These are phyloP conservation scores for Drosophila merina DNA, from an alignment of 2,888 invertebrate genomes.

Conservation along the genomic window DNA sequence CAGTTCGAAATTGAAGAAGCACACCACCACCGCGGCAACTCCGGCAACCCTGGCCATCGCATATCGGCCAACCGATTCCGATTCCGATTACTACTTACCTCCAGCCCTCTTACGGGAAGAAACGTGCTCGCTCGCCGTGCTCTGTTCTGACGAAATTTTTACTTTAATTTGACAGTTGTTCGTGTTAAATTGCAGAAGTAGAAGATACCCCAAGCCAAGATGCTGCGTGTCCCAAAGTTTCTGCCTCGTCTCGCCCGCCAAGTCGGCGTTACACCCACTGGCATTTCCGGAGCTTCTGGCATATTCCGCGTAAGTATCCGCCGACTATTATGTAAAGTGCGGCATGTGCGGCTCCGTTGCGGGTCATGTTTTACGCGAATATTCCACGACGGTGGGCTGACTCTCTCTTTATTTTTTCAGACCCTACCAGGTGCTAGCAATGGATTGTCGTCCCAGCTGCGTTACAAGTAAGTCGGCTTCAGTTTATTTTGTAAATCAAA, in stretches of 20 bases:
- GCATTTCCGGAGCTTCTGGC: conserved; percentile 74
- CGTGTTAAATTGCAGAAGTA: conserved; percentile 46
- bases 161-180: conserved; percentile 45
- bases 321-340: conserved; percentile 47
- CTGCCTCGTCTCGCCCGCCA: conserved; percentile 77
- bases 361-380: conserved; percentile 45
- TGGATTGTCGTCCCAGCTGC: conserved; percentile 75
- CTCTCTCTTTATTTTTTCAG: conserved; percentile 56
- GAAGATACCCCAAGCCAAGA: conserved; percentile 47
- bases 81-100: conserved; percentile 33
- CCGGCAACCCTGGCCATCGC: conserved; percentile 38
- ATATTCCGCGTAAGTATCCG: conserved; percentile 81
- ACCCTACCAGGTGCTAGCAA: conserved; percentile 65
- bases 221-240: conserved; percentile 81
- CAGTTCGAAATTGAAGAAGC: conserved; percentile 2
- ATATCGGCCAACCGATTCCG: conserved; percentile 6
- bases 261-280: conserved; percentile 59
- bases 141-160: conserved; percentile 71
- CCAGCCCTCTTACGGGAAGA: conserved; percentile 67
- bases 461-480: conserved; percentile 80
- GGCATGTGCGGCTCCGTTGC: conserved; percentile 41
- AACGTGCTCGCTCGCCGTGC: conserved; percentile 61
- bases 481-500: not conserved
- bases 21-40: conserved; percentile 32
- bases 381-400: conserved; percentile 10